These are phyloP conservation scores for Karalla daura DNA, from an alignment of 2,797 vertebrate genomes.

Conservation along the genomic window DNA sequence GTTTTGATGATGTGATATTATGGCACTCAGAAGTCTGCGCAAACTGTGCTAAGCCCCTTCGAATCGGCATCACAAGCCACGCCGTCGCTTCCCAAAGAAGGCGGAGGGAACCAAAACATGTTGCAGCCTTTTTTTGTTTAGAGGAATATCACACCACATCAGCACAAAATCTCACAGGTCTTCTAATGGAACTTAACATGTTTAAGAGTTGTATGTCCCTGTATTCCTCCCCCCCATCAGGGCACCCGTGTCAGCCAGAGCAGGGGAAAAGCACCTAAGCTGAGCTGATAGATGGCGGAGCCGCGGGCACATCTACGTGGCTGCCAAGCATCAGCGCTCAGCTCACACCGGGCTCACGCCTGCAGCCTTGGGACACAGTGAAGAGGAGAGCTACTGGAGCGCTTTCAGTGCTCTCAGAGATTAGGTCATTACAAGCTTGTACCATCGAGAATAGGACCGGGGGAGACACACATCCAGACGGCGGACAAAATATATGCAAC, in stretches of 20 bases:
- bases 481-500: constrained; percentile 42
- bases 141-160: constrained; percentile 29
- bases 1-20: constrained; percentile 36
- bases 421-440: constrained; percentile 73
- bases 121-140: constrained; percentile 12
- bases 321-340: constrained; percentile 60
- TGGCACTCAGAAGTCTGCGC: constrained; percentile 4
- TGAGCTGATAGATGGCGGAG: constrained; percentile 71
- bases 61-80: constrained; percentile 1
- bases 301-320: constrained; percentile 56
- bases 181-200: constrained; percentile 47
- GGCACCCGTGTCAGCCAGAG: constrained; percentile 54
- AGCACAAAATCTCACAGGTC: constrained; percentile 29
- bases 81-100: constrained; percentile 1
- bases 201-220: constrained; percentile 53
- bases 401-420: constrained; percentile 64
- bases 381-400: constrained; percentile 62
- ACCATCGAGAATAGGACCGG: constrained; percentile 29
- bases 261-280: constrained; percentile 62
- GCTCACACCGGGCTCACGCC: constrained; percentile 48
- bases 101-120: constrained; percentile 22
- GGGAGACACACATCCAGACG: constrained; percentile 31
- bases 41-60: constrained; percentile 24
- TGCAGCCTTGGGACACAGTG: constrained; percentile 60
- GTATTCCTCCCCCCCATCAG: constrained; percentile 51